Conservation (phyloP, 1,140 invertebrate genomes). For the Homarus americanus region DNA sequence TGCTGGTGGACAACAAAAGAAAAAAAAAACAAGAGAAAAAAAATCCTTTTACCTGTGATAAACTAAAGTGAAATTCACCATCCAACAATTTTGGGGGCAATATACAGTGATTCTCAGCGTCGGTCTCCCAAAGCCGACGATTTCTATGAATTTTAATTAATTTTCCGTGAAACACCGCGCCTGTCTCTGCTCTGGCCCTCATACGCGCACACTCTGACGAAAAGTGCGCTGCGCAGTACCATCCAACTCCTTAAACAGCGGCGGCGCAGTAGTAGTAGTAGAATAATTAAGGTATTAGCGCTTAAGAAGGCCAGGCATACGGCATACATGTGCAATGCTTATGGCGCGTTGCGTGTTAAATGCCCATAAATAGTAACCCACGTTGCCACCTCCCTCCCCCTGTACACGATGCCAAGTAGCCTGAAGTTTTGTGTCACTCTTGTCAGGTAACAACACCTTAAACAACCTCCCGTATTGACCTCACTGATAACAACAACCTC, state of each 20-base stretch:
- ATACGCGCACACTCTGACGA: neutral
- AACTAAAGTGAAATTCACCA: neutral
- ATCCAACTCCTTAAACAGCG: too few relatives aligned
- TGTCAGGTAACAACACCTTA: too few relatives aligned
- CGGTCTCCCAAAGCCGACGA: neutral
- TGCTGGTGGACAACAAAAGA: too few relatives aligned
- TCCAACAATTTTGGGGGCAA: neutral
- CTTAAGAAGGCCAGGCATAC: neutral
- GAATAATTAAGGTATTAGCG: neutral
- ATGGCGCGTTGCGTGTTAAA: constrained; percentile 14
- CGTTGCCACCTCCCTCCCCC: constrained; percentile 35
- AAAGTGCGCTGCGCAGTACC: neutral
- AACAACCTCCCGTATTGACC: too few relatives aligned
- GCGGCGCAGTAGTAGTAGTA: neutral
- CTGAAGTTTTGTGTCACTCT: too few relatives aligned
- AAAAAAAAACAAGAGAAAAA: too few relatives aligned
- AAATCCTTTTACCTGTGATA: neutral
- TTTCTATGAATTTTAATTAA: neutral
- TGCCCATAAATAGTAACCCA: constrained; percentile 34
- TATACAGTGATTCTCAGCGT: neutral
- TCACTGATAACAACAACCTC: too few relatives aligned
- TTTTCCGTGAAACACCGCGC: neutral
- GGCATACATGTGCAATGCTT: constrained; percentile 24
- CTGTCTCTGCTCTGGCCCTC: too few relatives aligned
- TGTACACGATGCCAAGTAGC: too few relatives aligned